phyloP scores from a whole-genome alignment of 2,113 vertebrate genomes.

The Dermatemys mawii region DNA sequence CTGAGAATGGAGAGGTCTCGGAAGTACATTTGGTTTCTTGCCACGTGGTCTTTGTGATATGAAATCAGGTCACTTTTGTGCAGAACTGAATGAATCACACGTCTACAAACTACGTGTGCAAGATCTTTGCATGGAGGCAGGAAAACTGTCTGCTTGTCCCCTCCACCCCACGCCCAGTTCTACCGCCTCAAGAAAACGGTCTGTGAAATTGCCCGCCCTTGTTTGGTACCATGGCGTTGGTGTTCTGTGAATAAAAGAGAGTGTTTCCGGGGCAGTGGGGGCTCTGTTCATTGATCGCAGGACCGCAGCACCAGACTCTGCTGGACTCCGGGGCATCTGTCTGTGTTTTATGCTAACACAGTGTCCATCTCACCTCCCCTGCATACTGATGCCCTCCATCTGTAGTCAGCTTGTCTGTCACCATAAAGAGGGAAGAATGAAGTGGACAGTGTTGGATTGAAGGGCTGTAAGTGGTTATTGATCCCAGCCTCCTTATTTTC shows the following conservation, averaged over 20 bases:
- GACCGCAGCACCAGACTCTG: neutral
- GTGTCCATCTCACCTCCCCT: conserved; percentile 16
- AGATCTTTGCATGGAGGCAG: neutral
- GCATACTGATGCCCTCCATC: conserved; percentile 57
- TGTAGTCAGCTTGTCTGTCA: conserved; percentile 57
- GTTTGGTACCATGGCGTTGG: neutral
- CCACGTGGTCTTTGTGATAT: neutral
- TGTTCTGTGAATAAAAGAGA: conserved; percentile 3
- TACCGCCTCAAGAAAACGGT: neutral
- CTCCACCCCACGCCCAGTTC: neutral
- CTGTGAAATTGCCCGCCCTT: neutral
- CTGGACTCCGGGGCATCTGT: neutral
- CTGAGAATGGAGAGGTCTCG: neutral
- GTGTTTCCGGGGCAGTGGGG: conserved; percentile 8
- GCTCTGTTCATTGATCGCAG: neutral
- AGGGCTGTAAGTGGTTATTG: conserved; percentile 72
- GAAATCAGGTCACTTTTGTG: neutral
- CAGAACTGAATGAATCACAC: neutral
- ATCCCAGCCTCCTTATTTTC: conserved; percentile 38
- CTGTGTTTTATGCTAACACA: conserved; percentile 47
- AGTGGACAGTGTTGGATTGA: conserved; percentile 68
- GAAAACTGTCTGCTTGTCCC: neutral
- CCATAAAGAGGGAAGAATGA: conserved; percentile 34
- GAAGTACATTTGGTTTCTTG: neutral
- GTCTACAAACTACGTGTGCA: neutral